These are phyloP conservation scores for Ictidomys tridecemlineatus DNA, from an alignment of 2,113 vertebrate genomes.

Conservation along the genomic window DNA sequence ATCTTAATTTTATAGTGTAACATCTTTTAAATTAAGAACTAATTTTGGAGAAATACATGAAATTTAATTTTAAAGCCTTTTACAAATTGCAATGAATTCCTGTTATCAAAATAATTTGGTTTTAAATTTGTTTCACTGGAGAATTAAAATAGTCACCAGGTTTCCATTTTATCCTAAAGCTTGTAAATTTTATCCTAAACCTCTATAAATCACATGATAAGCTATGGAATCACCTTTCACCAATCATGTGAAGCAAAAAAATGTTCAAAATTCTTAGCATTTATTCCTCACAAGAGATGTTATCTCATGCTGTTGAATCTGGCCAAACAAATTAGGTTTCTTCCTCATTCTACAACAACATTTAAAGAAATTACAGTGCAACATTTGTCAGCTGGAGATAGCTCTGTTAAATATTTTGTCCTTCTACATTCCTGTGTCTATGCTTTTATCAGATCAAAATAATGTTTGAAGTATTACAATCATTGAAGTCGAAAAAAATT, in stretches of 20 bases:
- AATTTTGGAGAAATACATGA: conserved; percentile 61
- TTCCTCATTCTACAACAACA: neutral
- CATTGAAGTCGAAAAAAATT: neutral
- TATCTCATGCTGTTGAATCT: neutral
- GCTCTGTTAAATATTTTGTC: conserved; percentile 56
- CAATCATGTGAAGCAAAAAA: neutral
- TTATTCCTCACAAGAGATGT: neutral
- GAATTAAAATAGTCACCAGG: neutral
- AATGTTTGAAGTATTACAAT: neutral
- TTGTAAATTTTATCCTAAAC: conserved; percentile 21
- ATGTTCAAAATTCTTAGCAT: conserved; percentile 29
- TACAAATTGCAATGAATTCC: neutral
- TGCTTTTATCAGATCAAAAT: conserved; percentile 30
- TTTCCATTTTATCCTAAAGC: neutral
- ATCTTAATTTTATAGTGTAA: conserved; percentile 80
- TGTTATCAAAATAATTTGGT: conserved; percentile 59
- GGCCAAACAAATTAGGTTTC: conserved; percentile 9
- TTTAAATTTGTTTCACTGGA: conserved; percentile 36
- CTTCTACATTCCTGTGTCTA: conserved; percentile 17
- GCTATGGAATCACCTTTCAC: neutral
- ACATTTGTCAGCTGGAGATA: neutral
- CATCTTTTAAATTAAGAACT: conserved; percentile 82
- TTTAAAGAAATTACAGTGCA: neutral
- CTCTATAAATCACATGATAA: neutral
- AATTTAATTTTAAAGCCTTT: conserved; percentile 62